These are phyloP conservation scores for Lycopodina hypogea DNA, from an alignment of 37 sponge, comb jelly and placozoan species.

Conservation along the genomic window DNA sequence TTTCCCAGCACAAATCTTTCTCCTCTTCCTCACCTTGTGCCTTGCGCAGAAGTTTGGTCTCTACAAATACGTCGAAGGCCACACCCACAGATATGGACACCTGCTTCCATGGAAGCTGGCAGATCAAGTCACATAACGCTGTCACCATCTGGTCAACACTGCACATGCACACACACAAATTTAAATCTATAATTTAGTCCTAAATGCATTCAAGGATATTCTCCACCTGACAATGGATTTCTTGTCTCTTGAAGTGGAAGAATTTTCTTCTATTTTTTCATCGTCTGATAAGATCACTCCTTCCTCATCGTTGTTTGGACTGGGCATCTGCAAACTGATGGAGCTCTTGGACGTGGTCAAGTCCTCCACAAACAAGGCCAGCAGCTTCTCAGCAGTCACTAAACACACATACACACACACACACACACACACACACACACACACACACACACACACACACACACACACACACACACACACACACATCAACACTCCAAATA, in stretches of 20 bases:
- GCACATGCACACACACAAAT: background rate
- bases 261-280: constrained; percentile 18
- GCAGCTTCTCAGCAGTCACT: constrained; percentile 15
- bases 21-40: constrained; percentile 18
- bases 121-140: constrained; percentile 9
- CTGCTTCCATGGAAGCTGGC: constrained; percentile 21
- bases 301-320: constrained; percentile 15
- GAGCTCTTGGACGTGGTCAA: constrained; percentile 16
- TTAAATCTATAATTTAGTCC: background rate
- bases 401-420: no score
- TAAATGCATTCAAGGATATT: background rate
- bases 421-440: no score
- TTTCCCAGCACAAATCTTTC: no score
- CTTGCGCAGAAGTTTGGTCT: constrained; percentile 3
- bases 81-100: constrained; percentile 1
- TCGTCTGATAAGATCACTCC: constrained; percentile 31
- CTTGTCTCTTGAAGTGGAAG: background rate
- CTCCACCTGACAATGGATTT: background rate
- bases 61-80: constrained; percentile 1
- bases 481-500: background rate
- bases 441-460: background rate
- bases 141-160: constrained; percentile 35
- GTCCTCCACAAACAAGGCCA: background rate
- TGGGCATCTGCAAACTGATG: no score
- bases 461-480: background rate